Base-by-base conservation (phyloP, 1,140 invertebrate genomes). In the Hylyphantes graminicola region DNA sequence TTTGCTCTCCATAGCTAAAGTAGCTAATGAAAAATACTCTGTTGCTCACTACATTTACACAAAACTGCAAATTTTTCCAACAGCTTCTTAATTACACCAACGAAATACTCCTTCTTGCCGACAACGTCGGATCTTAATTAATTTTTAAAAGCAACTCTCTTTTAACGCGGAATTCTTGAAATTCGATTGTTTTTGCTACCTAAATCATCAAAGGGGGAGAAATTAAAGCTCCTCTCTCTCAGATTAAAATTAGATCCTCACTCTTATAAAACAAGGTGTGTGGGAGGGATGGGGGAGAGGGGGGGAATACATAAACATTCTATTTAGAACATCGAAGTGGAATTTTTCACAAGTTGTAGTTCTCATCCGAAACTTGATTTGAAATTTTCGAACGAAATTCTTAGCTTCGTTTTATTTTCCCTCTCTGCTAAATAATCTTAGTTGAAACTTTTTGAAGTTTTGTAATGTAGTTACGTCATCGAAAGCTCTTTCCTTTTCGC, bases 401-500 rank as follows among this genome's bases (percentile, higher is more conserved):
- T n/a, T 54, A 4, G n/a, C 17, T 7, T 55, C n/a, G 12, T 57
- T 74, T 74, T 35, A 57, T 21, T 57, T 48, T 48, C 21, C 70
- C 13, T 80, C 59, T 11, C 35, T 70, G 54, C 15, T 5, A 1
- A 35, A 35, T 35, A 35, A 35, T 21, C 57, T 70, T 76, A 70
- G 55, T 55, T 53, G n/a, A 68, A 80, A 80, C 64, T 70, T 80
- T 80, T 80, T 80, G 64, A 70, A 80, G 61, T 57, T 68, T 78
- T 53, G 54, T 80, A 80, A 80, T 67, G 19, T 50, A 80, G 77
- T 80, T 80, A 80, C 76, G 72, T 59, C 53, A 68, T 21, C 21
- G 35, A 48, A 63, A 12, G 3, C n/a, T 13, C 57, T 17, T 15
- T 51, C 57, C 57, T n/a, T 13, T 12, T n/a, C n/a, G 12, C 57